phyloP scores from a whole-genome alignment of 2,113 vertebrate genomes.

The Alces alces region DNA sequence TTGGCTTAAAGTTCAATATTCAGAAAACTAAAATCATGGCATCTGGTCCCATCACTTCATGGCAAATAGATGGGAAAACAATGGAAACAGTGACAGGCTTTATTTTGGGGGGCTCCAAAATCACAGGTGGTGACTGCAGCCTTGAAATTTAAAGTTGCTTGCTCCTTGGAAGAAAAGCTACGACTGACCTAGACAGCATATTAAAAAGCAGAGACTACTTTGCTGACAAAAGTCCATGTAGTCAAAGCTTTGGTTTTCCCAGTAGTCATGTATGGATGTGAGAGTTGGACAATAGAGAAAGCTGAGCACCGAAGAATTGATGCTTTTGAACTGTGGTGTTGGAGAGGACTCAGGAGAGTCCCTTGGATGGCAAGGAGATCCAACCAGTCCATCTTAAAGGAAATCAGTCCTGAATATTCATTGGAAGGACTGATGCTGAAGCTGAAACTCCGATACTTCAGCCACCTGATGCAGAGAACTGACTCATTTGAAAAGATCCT shows the following conservation, averaged over 20 bases:
- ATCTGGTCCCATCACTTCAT: neutral
- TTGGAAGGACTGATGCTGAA: neutral
- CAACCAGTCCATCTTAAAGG: neutral
- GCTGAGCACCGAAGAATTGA: fast-evolving
- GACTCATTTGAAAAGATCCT: neutral
- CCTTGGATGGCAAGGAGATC: neutral
- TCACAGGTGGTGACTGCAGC: neutral
- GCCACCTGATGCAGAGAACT: neutral
- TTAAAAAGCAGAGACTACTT: neutral
- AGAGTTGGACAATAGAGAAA: neutral
- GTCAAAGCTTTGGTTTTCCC: neutral
- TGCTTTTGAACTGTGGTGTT: neutral
- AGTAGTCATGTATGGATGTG: neutral
- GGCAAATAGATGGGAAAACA: neutral
- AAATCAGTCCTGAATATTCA: neutral
- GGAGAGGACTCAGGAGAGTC: neutral
- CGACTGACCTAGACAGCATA: neutral
- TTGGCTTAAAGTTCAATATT: neutral
- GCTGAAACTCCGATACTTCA: neutral
- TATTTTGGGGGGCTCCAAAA: neutral
- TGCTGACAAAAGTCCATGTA: neutral
- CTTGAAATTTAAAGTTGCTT: neutral
- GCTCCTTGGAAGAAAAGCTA: neutral
- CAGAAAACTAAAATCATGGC: neutral
- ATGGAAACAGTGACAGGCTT: neutral